Conservation (phyloP, 1,140 invertebrate species). For the Aleiodes sp. region DNA sequence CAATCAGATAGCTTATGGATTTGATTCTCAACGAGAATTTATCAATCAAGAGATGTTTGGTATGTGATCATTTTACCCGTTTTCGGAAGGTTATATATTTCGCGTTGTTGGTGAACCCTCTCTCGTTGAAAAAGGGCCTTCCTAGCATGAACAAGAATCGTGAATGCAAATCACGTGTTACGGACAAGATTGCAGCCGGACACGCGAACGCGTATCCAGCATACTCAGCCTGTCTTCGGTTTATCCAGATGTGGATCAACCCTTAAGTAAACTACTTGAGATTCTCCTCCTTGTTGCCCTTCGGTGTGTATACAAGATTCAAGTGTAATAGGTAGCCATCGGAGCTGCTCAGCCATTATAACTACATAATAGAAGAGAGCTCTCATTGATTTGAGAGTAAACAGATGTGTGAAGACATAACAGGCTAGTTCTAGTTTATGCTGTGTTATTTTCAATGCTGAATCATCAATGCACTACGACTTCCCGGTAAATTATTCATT, state of each 20-base stretch:
- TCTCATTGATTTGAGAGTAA: slow-evolving; percentile 18
- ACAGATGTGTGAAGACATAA: not conserved
- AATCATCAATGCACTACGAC: slow-evolving; percentile 15
- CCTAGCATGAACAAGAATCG: slow-evolving; percentile 32
- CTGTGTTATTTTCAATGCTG: not conserved
- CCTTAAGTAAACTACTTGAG: slow-evolving; percentile 7
- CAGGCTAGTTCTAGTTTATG: slow-evolving; percentile 5
- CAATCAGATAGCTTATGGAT: not conserved
- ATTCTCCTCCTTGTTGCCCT: not conserved
- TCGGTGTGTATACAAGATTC: not conserved
- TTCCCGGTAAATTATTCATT: too few species aligned
- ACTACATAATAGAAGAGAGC: slow-evolving; percentile 8
- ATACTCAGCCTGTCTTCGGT: not conserved
- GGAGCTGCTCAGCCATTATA: slow-evolving; percentile 13
- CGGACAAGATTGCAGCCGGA: slow-evolving; percentile 39
- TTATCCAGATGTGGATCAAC: slow-evolving; percentile 6
- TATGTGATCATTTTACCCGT: too few species aligned
- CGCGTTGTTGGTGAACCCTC: not conserved
- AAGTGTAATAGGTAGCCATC: slow-evolving; percentile 18
- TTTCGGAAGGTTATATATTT: too few species aligned
- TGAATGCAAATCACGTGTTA: slow-evolving; percentile 44
- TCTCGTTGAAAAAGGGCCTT: not conserved
- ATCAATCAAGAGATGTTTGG: too few species aligned
- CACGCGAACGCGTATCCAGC: slow-evolving; percentile 38
- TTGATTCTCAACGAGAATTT: too few species aligned